Evolutionary conservation across 2,113 vertebrate species (phyloP), one percentile per base, ranked within the genome.

Genomic region (Tretioscincus oriximinensis): DNA sequence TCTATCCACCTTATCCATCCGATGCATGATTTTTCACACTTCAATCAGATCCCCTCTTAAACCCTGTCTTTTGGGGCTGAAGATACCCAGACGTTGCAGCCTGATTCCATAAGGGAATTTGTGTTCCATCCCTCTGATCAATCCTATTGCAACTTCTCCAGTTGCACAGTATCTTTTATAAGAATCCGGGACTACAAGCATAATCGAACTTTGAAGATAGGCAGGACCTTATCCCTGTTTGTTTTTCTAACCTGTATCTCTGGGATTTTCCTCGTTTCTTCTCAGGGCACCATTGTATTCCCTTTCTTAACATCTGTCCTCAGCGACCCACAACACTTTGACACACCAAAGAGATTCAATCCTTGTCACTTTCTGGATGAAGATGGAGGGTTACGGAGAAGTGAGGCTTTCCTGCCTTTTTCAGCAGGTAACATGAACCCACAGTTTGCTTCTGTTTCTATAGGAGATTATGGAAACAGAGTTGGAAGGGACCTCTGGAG

Each of bases 341-440:
- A 74, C 47, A 76, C 63, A 2, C 79, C 73, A 1, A 16, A 28
- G 24, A 78, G 74, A 9, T 89, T 92, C 60, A 63, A 90, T 28
- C 81, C 87, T 6, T 5, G 71, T 29, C 82, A 73, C 61, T 81
- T 90, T 54, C 86, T 86, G 7, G 80, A 84, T 28, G 47, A 83
- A 8, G 75, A 58, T 1, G 47, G 82, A 14, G 12, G 26, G 5
- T 87, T 90, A 29, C 22, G 3, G 49, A 84, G 35, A 9, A 88
- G 72, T 18, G 61, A 47, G 2, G 71, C 35, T 3, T 84, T 83
- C 28, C 54, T 90, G 82, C 49, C 87, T 5, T 88, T 89, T 61
- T 87, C 88, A 47, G 61, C 69, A 84, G 84, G 63, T 86, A 31
- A 41, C 31, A 41, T 29, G 10, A 31, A 73, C 26, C 24, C 2